Evolutionary conservation across 2,888 invertebrate species (phyloP).

Genomic region (Tipula vernalis): DNA sequence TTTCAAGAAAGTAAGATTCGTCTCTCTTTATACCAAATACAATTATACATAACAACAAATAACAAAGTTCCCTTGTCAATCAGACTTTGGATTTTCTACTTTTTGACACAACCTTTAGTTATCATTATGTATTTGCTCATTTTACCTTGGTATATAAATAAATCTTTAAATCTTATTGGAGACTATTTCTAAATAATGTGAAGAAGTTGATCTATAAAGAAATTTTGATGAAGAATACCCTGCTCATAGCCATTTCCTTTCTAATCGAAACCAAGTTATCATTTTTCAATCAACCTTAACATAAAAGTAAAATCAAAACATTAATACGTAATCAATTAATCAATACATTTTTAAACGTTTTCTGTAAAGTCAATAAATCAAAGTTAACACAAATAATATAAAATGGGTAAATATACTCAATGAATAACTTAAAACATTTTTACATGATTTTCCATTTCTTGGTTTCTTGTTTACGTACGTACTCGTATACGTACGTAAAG

Average conservation of each 20-base stretch:
- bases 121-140: too few species aligned
- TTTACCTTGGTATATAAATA: too few species aligned
- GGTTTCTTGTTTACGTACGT: background rate
- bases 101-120: too few species aligned
- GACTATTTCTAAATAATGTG: too few species aligned
- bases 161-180: too few species aligned
- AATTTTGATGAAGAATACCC: background rate
- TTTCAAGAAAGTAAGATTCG: too few species aligned
- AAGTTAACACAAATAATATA: background rate
- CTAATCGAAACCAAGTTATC: background rate
- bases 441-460: conserved; percentile 4
- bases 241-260: background rate
- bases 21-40: too few species aligned
- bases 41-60: too few species aligned
- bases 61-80: too few species aligned
- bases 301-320: background rate
- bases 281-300: background rate
- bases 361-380: background rate
- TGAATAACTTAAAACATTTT: background rate
- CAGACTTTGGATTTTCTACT: too few species aligned
- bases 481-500: background rate
- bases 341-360: background rate
- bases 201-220: too few species aligned
- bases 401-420: background rate
- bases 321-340: background rate